These are phyloP conservation scores for Brenthis ino DNA, from an alignment of 2,888 invertebrate species.

Conservation along the genomic window DNA sequence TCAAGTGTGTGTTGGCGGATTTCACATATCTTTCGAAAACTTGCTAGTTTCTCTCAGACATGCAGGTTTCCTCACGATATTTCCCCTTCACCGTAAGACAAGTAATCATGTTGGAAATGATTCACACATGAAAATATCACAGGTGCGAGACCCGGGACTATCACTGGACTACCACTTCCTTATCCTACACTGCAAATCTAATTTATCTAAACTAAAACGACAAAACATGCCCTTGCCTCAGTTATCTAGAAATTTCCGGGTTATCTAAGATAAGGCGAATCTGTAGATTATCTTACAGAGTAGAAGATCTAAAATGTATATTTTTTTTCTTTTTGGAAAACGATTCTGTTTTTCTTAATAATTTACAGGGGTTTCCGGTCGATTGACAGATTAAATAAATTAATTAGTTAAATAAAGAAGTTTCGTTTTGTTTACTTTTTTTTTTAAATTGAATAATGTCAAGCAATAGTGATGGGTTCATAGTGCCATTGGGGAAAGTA, in stretches of 20 bases:
- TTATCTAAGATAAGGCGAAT: conserved; percentile 39
- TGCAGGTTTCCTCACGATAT: too few species aligned
- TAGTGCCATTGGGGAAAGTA: conserved; percentile 56
- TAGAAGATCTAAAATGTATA: neutral
- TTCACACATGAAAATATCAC: too few species aligned
- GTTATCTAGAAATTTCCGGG: conserved; percentile 37
- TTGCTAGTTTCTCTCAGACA: too few species aligned
- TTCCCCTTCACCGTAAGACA: too few species aligned
- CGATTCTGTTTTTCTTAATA: neutral
- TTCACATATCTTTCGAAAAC: too few species aligned
- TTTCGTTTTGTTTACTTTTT: neutral
- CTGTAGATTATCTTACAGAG: conserved; percentile 35
- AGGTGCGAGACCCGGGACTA: too few species aligned
- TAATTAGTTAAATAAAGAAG: neutral
- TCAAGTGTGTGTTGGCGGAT: too few species aligned
- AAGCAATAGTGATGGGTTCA: conserved; percentile 60
- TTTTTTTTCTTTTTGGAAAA: too few species aligned
- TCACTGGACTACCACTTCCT: too few species aligned
- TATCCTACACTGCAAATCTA: neutral
- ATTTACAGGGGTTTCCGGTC: neutral
- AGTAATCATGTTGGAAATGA: too few species aligned
- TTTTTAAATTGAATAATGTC: conserved; percentile 50
- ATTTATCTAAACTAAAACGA: neutral
- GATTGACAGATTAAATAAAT: conserved; percentile 3
- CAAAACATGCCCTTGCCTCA: conserved; percentile 26